Conservation (phyloP, 2,113 vertebrate species). For the Glaucidium brasilianum region DNA sequence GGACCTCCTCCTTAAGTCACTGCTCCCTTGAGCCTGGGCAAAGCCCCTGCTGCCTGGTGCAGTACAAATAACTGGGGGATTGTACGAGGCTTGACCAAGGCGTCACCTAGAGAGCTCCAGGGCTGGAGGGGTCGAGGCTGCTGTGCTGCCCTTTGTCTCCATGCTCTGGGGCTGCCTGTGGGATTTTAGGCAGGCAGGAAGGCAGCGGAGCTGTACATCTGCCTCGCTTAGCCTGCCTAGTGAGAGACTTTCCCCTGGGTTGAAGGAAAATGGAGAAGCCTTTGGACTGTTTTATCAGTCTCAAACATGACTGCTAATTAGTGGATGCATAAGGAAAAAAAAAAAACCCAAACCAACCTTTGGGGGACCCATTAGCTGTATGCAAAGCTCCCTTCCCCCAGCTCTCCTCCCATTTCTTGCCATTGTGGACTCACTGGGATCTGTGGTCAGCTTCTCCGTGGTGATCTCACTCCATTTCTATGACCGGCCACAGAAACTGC, state of each 20-base stretch:
- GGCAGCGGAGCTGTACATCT: background rate
- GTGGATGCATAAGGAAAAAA: background rate
- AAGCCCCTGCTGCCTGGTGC: background rate
- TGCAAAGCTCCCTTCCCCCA: background rate
- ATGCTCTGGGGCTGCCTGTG: background rate
- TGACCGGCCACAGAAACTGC: background rate
- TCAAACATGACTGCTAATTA: background rate
- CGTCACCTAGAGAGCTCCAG: background rate
- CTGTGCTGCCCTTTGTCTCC: background rate
- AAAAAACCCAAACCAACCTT: background rate
- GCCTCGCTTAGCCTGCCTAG: background rate
- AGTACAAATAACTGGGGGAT: background rate
- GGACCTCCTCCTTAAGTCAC: background rate
- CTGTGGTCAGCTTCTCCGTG: background rate
- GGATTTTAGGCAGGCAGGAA: background rate
- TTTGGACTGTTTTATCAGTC: background rate
- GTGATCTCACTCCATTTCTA: background rate
- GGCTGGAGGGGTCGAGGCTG: background rate
- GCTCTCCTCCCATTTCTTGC: background rate
- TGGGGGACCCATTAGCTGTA: background rate
- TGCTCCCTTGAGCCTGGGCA: background rate
- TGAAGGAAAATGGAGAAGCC: background rate
- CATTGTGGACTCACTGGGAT: background rate
- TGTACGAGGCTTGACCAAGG: background rate
- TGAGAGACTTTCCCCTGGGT: background rate